Evolutionary conservation across 2,888 invertebrate genomes (phyloP), one percentile per base, ranked within the genome.

Genomic region (Elmis aenea): DNA sequence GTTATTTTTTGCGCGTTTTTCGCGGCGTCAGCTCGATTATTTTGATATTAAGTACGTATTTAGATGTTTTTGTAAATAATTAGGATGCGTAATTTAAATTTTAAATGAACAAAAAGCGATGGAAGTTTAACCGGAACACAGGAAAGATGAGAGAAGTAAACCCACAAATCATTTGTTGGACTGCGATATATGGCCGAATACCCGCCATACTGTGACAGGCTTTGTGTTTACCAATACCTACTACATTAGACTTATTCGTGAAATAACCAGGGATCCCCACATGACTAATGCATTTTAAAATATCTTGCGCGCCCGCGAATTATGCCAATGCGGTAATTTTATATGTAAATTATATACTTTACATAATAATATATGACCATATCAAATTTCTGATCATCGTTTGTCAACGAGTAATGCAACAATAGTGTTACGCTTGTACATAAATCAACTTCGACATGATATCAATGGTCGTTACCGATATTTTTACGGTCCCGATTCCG

Each of bases 401-500:
- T 39, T 33, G 48, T 46, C 46, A 45, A 54, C 45, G 47, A 42
- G 43, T 60, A 59, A 60, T 62, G 61, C 56, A 59, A 62, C 61
- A 62, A 62, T 62, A 54, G 58, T 56, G 58, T 58, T 50, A 49
- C 50, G 38, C 54, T 47, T 52, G 46, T 46, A 35, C 50, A 61
- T 64, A 63, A 64, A 66, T 66, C 64, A 64, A 58, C 56, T 59
- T 60, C 59, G 60, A 48, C 41, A 39, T 38, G 48, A 40, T 49
- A 52, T 55, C 59, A 59, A 58, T 58, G 58, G 57, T 55, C 50
- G 58, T 56, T 58, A 57, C 57, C 54, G 60, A 62, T 60, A 62
- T 62, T 63, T 63, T 64, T 64, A 61, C 61, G 60, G 53, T 51
- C 43, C 51, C 51, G 52, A 52, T 61, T 58, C 55, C 58, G 58